Evolutionary conservation across 2,888 invertebrate genomes (phyloP).

Genomic region (Trichogramma evanescens): DNA sequence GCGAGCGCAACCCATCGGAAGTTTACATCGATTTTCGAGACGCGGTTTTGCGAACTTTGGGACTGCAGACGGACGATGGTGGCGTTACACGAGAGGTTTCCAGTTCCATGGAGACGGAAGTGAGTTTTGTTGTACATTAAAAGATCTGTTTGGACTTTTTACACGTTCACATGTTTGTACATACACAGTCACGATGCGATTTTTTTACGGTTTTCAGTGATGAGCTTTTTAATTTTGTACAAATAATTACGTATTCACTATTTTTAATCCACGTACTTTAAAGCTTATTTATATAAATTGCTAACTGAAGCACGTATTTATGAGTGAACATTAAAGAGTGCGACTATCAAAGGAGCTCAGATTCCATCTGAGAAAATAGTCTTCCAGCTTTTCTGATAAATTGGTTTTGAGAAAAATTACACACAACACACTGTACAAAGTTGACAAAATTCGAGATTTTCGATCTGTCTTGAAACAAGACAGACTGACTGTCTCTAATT

Average conservation of each 20-base stretch:
- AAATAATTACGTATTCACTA: neutral
- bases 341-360: too few relatives aligned
- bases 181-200: neutral
- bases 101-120: slow-evolving; percentile 38
- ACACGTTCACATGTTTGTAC: neutral
- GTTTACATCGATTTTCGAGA: slow-evolving; percentile 80
- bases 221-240: neutral
- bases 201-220: neutral
- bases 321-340: too few relatives aligned
- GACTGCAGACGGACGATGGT: slow-evolving; percentile 39
- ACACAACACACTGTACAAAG: too few relatives aligned
- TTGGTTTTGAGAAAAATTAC: too few relatives aligned
- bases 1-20: slow-evolving; percentile 78
- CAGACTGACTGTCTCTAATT: too few relatives aligned
- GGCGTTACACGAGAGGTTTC: slow-evolving; percentile 20
- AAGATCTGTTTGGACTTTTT: neutral
- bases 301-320: neutral
- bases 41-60: slow-evolving; percentile 70
- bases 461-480: too few relatives aligned
- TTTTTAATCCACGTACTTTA: neutral
- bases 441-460: too few relatives aligned
- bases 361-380: too few relatives aligned
- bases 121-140: slow-evolving; percentile 22
- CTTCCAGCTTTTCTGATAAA: too few relatives aligned
- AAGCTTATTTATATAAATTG: neutral